Evolutionary conservation across 1,140 invertebrate genomes (phyloP), one percentile per base, ranked within the genome.

Genomic region (Ectropis grisescens): DNA sequence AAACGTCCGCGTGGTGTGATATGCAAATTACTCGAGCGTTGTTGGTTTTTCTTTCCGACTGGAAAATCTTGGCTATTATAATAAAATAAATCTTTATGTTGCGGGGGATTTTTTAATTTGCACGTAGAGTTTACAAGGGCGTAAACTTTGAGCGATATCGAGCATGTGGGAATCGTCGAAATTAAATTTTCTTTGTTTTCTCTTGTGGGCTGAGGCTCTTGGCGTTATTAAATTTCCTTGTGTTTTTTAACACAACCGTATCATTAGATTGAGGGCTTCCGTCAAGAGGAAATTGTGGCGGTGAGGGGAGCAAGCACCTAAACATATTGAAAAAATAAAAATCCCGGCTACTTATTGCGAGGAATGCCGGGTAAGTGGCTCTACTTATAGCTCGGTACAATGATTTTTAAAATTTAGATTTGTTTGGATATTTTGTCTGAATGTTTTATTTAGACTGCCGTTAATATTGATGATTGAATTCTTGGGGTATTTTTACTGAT

Each of bases 151-250:
- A 66, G 50, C 64, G 53, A 62, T 78, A 80, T 80, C 55, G 65
- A 71, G 64, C 70, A 78, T 81, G 69, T 81, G 72, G 72, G 72
- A 81, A 78, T 81, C 69, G 69, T 70, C 41, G 58, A 69, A 78
- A 78, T 81, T 81, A 70, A 78, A 78, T 78, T 78, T 78, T 74
- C 72, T 81, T 81, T 81, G 76, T 78, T 74, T 80, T 74, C 60
- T 64, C 49, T 47, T 37, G 53, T 54, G 55, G 54, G 60, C 57
- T 48, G 47, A n/a, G 55, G 67, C 46, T 53, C 51, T 47, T 55
- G 58, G 59, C 70, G 75, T 81, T 82, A 82, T 82, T 82, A 82
- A 82, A 82, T 82, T 82, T 82, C 75, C 79, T 76, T 76, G 79
- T 82, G 75, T 81, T 82, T 82, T 82, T 82, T 80, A 82, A 82